These are phyloP conservation scores for Gari tellinella DNA, from an alignment of 2,888 invertebrate genomes.

Conservation along the genomic window DNA sequence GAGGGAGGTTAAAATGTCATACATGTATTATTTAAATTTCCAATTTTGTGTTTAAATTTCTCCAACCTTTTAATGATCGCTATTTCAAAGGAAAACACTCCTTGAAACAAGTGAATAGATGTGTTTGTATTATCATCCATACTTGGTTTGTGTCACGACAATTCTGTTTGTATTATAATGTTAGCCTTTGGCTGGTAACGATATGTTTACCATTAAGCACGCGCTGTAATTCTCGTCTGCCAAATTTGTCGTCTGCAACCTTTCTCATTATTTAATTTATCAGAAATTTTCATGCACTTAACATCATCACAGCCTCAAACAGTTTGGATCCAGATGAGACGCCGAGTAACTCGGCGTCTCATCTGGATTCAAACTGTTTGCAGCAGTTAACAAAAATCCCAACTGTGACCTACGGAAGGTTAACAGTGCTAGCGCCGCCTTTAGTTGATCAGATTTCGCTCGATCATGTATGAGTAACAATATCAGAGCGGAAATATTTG, in stretches of 20 bases:
- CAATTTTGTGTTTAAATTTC: background rate
- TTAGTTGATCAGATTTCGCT: background rate
- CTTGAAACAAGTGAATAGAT: conserved; percentile 7
- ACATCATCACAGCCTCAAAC: no score
- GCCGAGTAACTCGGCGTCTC: no score
- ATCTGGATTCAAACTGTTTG: no score
- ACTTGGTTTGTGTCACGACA: conserved; percentile 23
- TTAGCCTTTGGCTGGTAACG: conserved; percentile 28
- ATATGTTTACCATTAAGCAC: conserved; percentile 12
- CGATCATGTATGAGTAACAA: no score
- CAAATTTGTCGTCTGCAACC: no score
- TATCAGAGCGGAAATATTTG: conserved; percentile 30
- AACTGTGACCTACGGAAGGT: conserved; percentile 1
- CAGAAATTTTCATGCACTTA: no score
- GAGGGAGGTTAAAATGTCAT: no score
- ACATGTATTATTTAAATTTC: conserved; percentile 2
- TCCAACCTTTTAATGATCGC: background rate
- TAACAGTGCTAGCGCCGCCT: background rate
- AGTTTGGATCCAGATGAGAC: no score
- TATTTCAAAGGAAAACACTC: conserved; percentile 18
- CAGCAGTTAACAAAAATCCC: no score
- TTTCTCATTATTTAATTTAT: no score
- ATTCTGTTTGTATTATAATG: conserved; percentile 33
- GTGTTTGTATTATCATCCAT: conserved; percentile 11
- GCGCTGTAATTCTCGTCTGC: no score